Conservation (phyloP, 2,113 vertebrate genomes). For the Aramus guarauna region DNA sequence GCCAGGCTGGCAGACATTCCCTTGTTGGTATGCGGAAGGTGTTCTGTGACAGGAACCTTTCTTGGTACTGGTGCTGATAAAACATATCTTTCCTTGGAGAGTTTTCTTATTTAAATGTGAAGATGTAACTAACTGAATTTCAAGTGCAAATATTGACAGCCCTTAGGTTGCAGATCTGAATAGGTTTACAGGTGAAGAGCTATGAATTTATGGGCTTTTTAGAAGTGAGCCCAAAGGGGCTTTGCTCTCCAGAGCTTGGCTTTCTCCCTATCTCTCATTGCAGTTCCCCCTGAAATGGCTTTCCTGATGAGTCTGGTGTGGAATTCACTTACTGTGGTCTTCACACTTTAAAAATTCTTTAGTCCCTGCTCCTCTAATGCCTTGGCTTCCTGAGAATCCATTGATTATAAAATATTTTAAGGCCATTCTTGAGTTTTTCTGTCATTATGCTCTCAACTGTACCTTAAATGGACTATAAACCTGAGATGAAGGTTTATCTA, state of each 20-base stretch:
- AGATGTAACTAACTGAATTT: conserved; percentile 10
- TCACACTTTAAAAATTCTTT: not conserved
- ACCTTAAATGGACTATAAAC: not conserved
- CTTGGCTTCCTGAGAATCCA: not conserved
- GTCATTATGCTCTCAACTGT: not conserved
- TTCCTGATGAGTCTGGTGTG: not conserved
- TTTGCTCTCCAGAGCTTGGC: not conserved
- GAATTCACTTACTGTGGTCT: conserved; percentile 10
- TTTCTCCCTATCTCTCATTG: not conserved
- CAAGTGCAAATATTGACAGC: not conserved
- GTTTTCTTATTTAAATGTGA: conserved; percentile 27
- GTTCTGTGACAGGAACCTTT: not conserved
- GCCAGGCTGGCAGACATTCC: not conserved
- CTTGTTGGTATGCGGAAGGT: not conserved
- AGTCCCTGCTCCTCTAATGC: not conserved
- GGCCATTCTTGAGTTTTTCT: not conserved
- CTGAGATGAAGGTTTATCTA: not conserved
- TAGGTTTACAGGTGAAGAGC: not conserved
- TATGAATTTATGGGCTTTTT: conserved; percentile 7
- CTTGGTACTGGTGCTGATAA: not conserved
- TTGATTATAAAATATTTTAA: not conserved
- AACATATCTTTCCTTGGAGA: not conserved
- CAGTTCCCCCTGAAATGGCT: conserved; percentile 1
- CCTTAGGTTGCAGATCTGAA: not conserved
- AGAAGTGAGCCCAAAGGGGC: not conserved